These are phyloP conservation scores for Acanthisitta chloris DNA, from an alignment of 2,113 vertebrate species.

Conservation along the genomic window DNA sequence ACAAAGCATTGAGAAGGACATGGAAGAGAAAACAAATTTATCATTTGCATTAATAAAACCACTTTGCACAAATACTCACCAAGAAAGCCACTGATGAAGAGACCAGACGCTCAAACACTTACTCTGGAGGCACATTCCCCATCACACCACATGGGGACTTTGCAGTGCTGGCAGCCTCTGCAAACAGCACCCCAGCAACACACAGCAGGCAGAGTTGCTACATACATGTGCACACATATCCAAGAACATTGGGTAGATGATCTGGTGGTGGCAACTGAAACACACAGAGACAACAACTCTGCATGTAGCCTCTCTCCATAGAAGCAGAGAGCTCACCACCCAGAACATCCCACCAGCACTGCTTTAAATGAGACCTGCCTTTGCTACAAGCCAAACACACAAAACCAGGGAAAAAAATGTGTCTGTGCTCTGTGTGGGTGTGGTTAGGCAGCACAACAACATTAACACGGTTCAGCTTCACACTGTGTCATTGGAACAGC, in stretches of 20 bases:
- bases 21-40: background rate
- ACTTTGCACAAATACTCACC: background rate
- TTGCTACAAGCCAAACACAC: background rate
- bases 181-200: background rate
- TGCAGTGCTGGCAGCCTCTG: rapidly evolving
- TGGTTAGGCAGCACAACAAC: rapidly evolving
- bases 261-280: background rate
- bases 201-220: background rate
- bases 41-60: background rate
- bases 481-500: rapidly evolving
- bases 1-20: background rate
- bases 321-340: rapidly evolving
- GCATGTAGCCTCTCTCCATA: background rate
- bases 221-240: rapidly evolving
- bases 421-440: too few species aligned
- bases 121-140: background rate
- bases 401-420: background rate
- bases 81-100: background rate
- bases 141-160: rapidly evolving
- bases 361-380: background rate
- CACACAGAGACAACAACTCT: background rate
- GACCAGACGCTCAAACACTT: background rate
- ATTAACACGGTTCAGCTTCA: background rate
- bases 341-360: background rate
- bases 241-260: too few species aligned